phyloP scores from a whole-genome alignment of 2,113 vertebrate genomes.

The Poeciliopsis prolifica region DNA sequence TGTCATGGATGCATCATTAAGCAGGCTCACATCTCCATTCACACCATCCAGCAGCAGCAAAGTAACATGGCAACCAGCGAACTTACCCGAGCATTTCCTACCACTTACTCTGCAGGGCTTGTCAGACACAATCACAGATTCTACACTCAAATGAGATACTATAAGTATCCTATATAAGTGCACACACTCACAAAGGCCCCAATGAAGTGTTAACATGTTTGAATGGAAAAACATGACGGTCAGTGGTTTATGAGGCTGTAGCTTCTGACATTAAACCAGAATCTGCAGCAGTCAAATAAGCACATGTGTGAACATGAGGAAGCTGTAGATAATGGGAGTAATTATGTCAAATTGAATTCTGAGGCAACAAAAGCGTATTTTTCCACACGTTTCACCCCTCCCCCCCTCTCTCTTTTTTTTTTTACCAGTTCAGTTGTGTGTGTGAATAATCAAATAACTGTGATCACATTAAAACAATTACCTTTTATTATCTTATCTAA shows the following conservation, averaged over 20 bases:
- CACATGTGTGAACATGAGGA: not conserved
- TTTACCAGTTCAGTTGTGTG: no score
- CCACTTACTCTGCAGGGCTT: slow-evolving; percentile 8
- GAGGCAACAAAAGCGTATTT: not conserved
- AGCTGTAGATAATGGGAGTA: not conserved
- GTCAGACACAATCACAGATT: slow-evolving; percentile 5
- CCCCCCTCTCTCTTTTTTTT: no score
- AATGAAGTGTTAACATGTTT: not conserved
- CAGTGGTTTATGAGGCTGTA: not conserved
- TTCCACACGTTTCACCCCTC: no score
- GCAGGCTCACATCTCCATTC: slow-evolving; percentile 29
- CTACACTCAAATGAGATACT: slow-evolving; percentile 8
- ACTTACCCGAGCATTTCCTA: slow-evolving; percentile 32
- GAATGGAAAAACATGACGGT: not conserved
- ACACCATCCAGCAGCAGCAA: slow-evolving; percentile 22
- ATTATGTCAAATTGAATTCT: slow-evolving; percentile 8
- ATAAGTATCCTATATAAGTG: slow-evolving; percentile 14
- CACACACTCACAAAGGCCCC: slow-evolving; percentile 2
- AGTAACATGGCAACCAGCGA: slow-evolving; percentile 25
- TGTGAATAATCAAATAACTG: no score
- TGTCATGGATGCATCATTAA: slow-evolving; percentile 46
- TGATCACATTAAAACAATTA: not conserved
- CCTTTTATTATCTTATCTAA: not conserved
- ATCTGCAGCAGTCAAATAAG: not conserved
- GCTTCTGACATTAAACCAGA: not conserved